These are phyloP conservation scores for Grapholita molesta DNA, from an alignment of 1,140 invertebrate species.

Conservation along the genomic window DNA sequence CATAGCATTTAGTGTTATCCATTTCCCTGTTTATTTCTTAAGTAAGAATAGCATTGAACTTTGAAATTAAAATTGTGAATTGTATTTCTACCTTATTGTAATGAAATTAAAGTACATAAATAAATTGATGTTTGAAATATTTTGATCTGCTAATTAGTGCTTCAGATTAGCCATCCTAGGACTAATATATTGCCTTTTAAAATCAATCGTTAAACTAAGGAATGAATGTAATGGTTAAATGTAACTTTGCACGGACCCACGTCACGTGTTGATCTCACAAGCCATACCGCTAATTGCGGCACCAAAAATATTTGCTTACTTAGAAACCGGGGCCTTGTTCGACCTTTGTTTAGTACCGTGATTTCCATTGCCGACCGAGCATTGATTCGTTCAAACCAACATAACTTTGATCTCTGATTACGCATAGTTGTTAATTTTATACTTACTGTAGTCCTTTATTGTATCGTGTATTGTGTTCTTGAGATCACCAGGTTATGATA, in stretches of 20 bases:
- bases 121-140: too few relatives aligned
- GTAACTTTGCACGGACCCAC: too few relatives aligned
- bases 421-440: neutral
- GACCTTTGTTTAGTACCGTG: neutral
- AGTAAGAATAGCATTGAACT: neutral
- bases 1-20: neutral
- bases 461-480: neutral
- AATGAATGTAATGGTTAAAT: too few relatives aligned
- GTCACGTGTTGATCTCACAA: neutral
- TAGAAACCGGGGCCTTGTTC: neutral
- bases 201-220: too few relatives aligned
- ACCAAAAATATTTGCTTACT: neutral
- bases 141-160: too few relatives aligned
- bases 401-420: neutral
- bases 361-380: neutral
- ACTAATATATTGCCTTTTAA: too few relatives aligned
- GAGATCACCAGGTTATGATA: too few relatives aligned
- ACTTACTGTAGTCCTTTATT: neutral
- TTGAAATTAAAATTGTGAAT: too few relatives aligned
- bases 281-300: neutral
- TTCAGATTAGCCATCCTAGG: too few relatives aligned
- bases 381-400: neutral
- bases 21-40: neutral
- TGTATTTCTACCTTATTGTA: too few relatives aligned
- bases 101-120: too few relatives aligned